Evolutionary conservation across 2,888 invertebrate genomes (phyloP).

Genomic region (Nesidiocoris tenuis): DNA sequence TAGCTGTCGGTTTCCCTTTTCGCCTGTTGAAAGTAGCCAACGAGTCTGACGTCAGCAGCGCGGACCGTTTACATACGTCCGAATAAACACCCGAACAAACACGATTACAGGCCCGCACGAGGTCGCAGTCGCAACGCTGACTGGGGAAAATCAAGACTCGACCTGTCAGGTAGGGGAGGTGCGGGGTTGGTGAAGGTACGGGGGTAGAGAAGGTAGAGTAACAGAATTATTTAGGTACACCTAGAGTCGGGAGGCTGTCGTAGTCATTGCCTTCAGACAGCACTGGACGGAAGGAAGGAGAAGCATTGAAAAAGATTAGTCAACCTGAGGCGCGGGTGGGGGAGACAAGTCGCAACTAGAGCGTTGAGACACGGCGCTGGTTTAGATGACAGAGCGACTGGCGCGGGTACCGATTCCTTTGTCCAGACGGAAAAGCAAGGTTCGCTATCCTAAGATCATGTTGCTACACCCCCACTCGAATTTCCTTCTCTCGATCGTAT

Average conservation of each 20-base stretch:
- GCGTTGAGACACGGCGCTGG: not conserved
- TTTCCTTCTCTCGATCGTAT: no score
- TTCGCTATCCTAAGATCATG: not conserved
- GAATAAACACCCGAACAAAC: not conserved
- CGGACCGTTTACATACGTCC: not conserved
- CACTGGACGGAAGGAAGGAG: not conserved
- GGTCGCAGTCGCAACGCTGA: not conserved
- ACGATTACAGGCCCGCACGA: not conserved
- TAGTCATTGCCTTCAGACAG: no score
- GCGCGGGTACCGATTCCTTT: not conserved
- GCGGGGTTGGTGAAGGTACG: no score
- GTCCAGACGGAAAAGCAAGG: not conserved
- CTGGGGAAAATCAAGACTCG: no score
- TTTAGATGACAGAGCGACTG: not conserved
- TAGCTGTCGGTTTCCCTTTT: no score
- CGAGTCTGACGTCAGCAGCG: not conserved
- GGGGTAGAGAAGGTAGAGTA: no score
- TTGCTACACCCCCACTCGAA: no score
- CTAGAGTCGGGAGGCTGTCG: no score
- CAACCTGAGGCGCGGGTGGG: not conserved
- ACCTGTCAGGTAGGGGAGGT: no score
- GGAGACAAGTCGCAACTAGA: not conserved
- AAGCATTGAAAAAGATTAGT: not conserved
- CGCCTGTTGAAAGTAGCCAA: no score
- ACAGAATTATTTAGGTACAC: no score